Base-by-base conservation (phyloP, 92 coral and sea anemone genomes). In the Parazoanthus swiftii region DNA sequence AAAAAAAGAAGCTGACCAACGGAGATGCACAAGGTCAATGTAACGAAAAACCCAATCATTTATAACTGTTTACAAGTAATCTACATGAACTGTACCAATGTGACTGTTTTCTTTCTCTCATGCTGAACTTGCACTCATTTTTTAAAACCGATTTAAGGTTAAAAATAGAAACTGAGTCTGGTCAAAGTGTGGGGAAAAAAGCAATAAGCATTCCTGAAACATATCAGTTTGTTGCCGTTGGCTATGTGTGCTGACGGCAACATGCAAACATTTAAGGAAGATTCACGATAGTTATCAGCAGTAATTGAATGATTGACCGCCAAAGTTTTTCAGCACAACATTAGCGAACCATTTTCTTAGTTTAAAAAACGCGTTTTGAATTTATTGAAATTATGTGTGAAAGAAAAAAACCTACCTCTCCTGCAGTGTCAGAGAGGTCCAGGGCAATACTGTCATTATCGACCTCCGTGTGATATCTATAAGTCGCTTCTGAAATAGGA, bases 401-500 rank as follows among this genome's bases (percentile, higher is more conserved):
- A 2, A 72, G 51, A 44, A 38, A 66, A 23, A 0, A 44, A 25
- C 78, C 63, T 25, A 42, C 87, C 79, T 84, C 87, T 26, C 87
- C 87, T 11, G 87, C 87, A 5, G 87, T 84, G 65, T 84, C 87
- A 36, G 77, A 84, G 16, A 84, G 39, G 71, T 84, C 87, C 26
- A 84, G 68, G 14, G 87, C 87, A 44, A 84, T 84, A 36, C 67
- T 70, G 16, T 84, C 77, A 23, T 84, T 84, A 33, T 71, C 87
- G 46, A 84, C 74, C 63, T 84, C 87, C 0, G 87, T 84, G 66
- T 84, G 87, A 29, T 84, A 73, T 71, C 87, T 84, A 79, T 84
- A 84, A 15, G 77, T 84, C 15, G 87, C 87, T 71, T 84, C 87
- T 84, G 75, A 3, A 84, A 84, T 82, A 16, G 20, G 74, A 81